A percentile compares a stretch with the other conserved stretches of the same genome.
Evolutionary conservation across 2,888 invertebrate genomes (phyloP).

Genomic region (Caenorhabditis sp.): DNA sequence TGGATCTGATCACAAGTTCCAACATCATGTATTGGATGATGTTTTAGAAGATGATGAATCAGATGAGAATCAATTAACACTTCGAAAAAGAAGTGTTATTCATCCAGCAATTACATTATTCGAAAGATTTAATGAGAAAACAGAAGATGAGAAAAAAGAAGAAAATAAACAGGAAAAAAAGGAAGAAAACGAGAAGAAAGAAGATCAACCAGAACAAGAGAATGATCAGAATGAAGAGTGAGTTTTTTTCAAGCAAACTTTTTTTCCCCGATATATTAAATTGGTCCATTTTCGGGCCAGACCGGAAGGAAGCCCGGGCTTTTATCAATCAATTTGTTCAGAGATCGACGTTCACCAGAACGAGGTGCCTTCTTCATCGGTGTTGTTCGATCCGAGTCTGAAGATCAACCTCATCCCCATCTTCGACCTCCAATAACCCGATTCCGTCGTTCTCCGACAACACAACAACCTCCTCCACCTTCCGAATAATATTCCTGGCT

Average conservation of each 20-base stretch:
- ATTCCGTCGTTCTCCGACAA: not conserved
- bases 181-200: conserved; percentile 4
- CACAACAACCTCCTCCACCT: not conserved
- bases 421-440: conserved; percentile 15
- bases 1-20: conserved; percentile 38
- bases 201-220: not conserved
- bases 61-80: conserved; percentile 30
- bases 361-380: conserved; percentile 36
- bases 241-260: not conserved
- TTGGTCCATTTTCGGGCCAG: not conserved
- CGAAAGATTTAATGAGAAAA: conserved; percentile 21
- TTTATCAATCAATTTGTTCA: conserved; percentile 3
- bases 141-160: conserved; percentile 12
- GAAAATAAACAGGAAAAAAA: conserved; percentile 1
- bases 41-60: conserved; percentile 50
- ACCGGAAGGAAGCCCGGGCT: too few species aligned
- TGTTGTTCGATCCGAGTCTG: conserved; percentile 32
- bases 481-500: not conserved
- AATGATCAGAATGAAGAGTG: not conserved
- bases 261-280: not conserved
- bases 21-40: conserved; percentile 50
- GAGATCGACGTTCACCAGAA: conserved; percentile 11
- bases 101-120: conserved; percentile 38
- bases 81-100: conserved; percentile 29
- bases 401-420: conserved; percentile 36